phyloP scores from a whole-genome alignment of 92 coral and sea anemone genomes.

The Palythoa caribaeorum region DNA sequence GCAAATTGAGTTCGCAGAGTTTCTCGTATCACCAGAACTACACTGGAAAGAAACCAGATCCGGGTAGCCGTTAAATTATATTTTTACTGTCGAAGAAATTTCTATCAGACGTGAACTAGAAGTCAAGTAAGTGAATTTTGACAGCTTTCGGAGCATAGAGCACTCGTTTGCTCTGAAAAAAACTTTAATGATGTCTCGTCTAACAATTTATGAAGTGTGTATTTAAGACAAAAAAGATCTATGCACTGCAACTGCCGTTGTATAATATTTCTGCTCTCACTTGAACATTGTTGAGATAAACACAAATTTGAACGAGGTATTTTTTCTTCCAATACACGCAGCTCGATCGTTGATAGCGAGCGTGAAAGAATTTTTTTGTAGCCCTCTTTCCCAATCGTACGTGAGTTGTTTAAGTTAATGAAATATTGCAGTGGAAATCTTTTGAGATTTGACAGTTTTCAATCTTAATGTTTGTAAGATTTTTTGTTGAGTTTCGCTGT shows the following conservation, averaged over 20 bases:
- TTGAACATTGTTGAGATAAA: slow-evolving; percentile 49
- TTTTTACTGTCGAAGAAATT: slow-evolving; percentile 73
- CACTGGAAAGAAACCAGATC: slow-evolving; percentile 34
- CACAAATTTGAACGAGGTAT: slow-evolving; percentile 44
- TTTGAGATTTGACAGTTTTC: slow-evolving; percentile 57
- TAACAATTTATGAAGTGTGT: slow-evolving; percentile 51
- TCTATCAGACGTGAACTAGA: slow-evolving; percentile 48
- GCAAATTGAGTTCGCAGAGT: slow-evolving; percentile 43
- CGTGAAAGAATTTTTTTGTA: slow-evolving; percentile 48
- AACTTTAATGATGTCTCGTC: slow-evolving; percentile 45
- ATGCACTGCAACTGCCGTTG: slow-evolving; percentile 22
- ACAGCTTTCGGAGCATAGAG: slow-evolving; percentile 33
- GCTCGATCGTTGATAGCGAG: slow-evolving; percentile 12
- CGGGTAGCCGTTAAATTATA: slow-evolving; percentile 84
- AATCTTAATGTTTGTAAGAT: slow-evolving; percentile 65
- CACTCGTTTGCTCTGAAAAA: slow-evolving; percentile 39
- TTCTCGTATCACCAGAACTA: slow-evolving; percentile 15
- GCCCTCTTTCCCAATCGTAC: slow-evolving; percentile 11
- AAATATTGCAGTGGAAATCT: slow-evolving; percentile 30
- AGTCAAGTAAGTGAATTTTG: slow-evolving; percentile 50
- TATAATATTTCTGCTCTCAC: slow-evolving; percentile 39
- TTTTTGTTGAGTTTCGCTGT: slow-evolving; percentile 76
- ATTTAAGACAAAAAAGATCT: slow-evolving; percentile 45
- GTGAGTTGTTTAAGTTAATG: slow-evolving; percentile 20
- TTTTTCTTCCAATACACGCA: slow-evolving; percentile 21